Percentiles rank a stretch among this genome's conserved stretches.
These are phyloP conservation scores for Azorinus chamasolen DNA, from an alignment of 2,888 invertebrate species.

Conservation along the genomic window DNA sequence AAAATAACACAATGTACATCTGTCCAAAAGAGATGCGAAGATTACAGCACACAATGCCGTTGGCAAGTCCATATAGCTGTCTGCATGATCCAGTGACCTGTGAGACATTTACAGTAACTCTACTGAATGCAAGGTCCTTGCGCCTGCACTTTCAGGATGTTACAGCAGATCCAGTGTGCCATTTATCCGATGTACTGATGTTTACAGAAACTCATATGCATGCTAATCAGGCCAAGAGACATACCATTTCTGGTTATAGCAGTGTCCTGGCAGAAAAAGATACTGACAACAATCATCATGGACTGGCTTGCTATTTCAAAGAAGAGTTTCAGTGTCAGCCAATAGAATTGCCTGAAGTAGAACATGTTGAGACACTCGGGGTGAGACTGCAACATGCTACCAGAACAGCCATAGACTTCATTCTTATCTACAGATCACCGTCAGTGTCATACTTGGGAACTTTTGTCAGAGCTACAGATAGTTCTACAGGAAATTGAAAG, in stretches of 20 bases:
- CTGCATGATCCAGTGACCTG: conserved; percentile 23
- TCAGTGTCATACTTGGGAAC: not conserved
- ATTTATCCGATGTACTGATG: conserved; percentile 15
- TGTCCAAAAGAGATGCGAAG: conserved; percentile 25
- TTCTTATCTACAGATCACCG: conserved; percentile 34
- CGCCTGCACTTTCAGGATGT: conserved; percentile 31
- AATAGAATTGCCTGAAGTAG: conserved; percentile 2
- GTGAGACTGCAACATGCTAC: not conserved
- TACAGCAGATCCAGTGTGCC: conserved; percentile 15
- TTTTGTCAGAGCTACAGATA: conserved; percentile 16
- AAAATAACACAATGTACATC: conserved; percentile 20
- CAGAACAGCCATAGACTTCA: not conserved
- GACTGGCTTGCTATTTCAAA: conserved; percentile 27
- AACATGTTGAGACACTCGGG: conserved; percentile 8
- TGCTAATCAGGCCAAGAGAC: conserved; percentile 3
- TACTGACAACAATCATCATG: conserved; percentile 10
- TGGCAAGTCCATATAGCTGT: conserved; percentile 22
- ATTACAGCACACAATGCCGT: conserved; percentile 22
- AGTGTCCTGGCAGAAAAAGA: conserved; percentile 2
- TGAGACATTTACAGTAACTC: conserved; percentile 6
- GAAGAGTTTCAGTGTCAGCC: conserved; percentile 7
- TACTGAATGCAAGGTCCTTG: conserved; percentile 40
- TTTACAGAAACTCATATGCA: conserved; percentile 23
- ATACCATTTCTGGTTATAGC: conserved; percentile 8
- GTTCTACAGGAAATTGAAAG: conserved; percentile 1